Base-by-base conservation (phyloP, 2,113 vertebrate genomes). In the Cichladusa arquata region DNA sequence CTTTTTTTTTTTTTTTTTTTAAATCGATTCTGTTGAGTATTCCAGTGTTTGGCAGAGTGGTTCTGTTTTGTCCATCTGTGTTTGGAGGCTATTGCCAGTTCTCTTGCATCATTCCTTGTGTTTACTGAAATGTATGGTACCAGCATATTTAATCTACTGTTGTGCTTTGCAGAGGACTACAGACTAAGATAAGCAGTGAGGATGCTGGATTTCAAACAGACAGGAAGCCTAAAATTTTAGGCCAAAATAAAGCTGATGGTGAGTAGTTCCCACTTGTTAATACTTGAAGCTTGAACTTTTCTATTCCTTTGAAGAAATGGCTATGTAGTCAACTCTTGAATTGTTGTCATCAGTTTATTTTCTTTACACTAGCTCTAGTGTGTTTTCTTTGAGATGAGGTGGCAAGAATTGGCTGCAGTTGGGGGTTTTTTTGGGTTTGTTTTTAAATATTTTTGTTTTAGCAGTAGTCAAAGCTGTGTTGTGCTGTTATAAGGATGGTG, bases 141-240 rank as follows among this genome's bases (percentile, higher is more conserved):
- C 31, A 71, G 51, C 72, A 87, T 95, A 90, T 96, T 92, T 93
- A 93, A 92, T 60, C 31, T 95, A 78, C 25, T 92, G 47, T 97
- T 92, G 58, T 97, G 45, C 97, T 96, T 98, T 98, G 26, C 97
- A 98, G 98, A 95, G 95, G 31, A 64, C 61, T 90, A 77, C 91
- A 94, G 61, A 79, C 28, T 78, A 54, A 92, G 80, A 77, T 90
- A 89, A 93, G 84, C 47, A 92, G 34, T 54, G 89, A 93, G 82
- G 91, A 97, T 60, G 73, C 19, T 60, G 69, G 50, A 65, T 69
- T 76, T 91, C 93, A 92, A 86, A 89, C 47, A 87, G 57, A 92
- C 67, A 88, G 73, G 84, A 94, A 93, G 60, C 82, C 90, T 81
- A 91, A 79, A 60, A 93, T 88, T 70, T n/a, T 95, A 81, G 77